Base-by-base conservation (phyloP, 2,888 invertebrate genomes). In the Elgonia sp. region DNA sequence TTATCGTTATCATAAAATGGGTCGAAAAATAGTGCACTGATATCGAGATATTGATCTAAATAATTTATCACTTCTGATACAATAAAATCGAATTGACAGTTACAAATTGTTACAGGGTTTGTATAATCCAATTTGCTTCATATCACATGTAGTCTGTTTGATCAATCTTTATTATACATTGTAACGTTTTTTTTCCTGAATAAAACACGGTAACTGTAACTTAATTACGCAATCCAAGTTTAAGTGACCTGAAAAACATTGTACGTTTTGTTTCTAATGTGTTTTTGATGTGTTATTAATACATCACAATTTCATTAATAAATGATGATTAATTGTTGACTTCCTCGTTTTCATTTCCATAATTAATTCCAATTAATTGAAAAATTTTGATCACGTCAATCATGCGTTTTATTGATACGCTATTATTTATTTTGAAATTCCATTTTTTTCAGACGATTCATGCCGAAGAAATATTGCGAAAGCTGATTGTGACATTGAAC, bases 31-130 rank as follows among this genome's bases (percentile, higher is more conserved):
- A 7, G 65, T 60, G 16, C 42, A 84, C 77, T 75, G 73, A 55
- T 84, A 77, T 55, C 20, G 39, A 55, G 84, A 84, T 84, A 84
- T 39, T n/a, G 77, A 84, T 84, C 84, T 46, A 57, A 50, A 79
- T 72, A 79, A 84, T 84, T 79, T 84, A 84, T 79, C 72, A 84
- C 46, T 84, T 7, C 79, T 37, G 57, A 37, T 79, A 84, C 84
- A 84, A 84, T 84, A 79, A 84, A 84, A 84, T 73, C 53, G 65
- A 84, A 65, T 72, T 84, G 84, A 84, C 84, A 84, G 84, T 70
- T 72, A 84, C 84, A 84, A 84, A 84, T 84, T 79, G 79, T 84
- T 79, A 79, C 79, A 57, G 37, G n/a, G 63, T 63, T 84, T 84
- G 72, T 84, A 84, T 84, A 84, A 84, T 84, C 84, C 84, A 84